Conservation (phyloP, 2,888 invertebrate species). For the Andrena camellia region DNA sequence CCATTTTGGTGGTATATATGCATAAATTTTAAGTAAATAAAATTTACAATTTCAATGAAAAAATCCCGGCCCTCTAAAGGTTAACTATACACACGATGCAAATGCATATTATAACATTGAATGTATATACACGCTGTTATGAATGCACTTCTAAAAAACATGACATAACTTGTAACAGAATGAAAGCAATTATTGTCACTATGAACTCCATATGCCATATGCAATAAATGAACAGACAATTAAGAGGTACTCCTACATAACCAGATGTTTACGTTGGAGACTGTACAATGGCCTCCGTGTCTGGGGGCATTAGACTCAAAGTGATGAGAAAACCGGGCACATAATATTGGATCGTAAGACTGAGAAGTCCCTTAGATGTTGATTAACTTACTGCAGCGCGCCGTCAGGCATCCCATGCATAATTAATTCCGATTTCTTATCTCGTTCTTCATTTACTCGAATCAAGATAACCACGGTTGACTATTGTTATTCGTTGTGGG, state of each 20-base stretch:
- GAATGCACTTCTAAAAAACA: not conserved
- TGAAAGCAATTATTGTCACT: not conserved
- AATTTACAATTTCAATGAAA: too few species aligned
- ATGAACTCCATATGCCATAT: not conserved
- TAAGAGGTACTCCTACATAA: slow-evolving; percentile 11
- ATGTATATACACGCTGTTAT: not conserved
- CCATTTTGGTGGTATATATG: too few species aligned
- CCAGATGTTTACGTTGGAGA: slow-evolving; percentile 46
- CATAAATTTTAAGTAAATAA: too few species aligned
- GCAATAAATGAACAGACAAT: slow-evolving; percentile 18
- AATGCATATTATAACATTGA: not conserved
- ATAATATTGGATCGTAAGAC: slow-evolving; percentile 46
- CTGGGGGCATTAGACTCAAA: slow-evolving; percentile 68
- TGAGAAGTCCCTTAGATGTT: slow-evolving; percentile 56
- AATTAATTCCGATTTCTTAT: slow-evolving; percentile 39
- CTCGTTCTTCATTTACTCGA: slow-evolving; percentile 19
- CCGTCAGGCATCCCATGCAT: slow-evolving; percentile 36
- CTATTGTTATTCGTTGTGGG: slow-evolving; percentile 9
- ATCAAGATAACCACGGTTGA: not conserved
- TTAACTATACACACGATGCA: not conserved
- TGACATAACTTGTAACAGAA: not conserved
- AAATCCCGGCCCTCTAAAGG: too few species aligned
- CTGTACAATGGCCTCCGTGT: slow-evolving; percentile 64
- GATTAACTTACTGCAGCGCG: slow-evolving; percentile 47
- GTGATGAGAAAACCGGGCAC: slow-evolving; percentile 66